A percentile compares a stretch with the other conserved stretches of the same genome.
These are phyloP conservation scores for Phylloscopus trochiloides DNA, from an alignment of 2,113 vertebrate genomes.

Conservation along the genomic window DNA sequence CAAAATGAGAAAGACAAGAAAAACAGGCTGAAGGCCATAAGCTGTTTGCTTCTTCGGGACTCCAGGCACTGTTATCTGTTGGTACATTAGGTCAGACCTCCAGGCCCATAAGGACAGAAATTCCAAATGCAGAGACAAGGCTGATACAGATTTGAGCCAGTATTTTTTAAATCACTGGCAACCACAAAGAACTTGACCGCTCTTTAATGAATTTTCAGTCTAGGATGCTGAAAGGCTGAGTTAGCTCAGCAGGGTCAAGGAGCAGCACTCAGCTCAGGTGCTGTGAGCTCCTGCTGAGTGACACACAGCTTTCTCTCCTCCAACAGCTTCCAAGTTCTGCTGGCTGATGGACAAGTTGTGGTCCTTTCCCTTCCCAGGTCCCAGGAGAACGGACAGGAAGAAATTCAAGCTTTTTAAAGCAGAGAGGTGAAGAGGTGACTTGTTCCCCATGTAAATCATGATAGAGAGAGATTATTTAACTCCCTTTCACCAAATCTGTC, in stretches of 20 bases:
- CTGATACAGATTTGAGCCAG: not conserved
- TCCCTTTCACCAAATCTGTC: not conserved
- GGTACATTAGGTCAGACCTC: not conserved
- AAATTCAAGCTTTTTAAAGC: conserved; percentile 14
- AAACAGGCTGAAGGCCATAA: not conserved
- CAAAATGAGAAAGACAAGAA: not conserved
- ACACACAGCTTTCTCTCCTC: not conserved
- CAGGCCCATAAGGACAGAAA: not conserved
- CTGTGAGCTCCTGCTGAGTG: not conserved
- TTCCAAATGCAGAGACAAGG: not conserved
- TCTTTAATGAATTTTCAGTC: not conserved
- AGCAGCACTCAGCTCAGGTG: not conserved
- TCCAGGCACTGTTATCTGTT: not conserved
- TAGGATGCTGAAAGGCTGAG: not conserved
- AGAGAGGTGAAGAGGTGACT: conserved; percentile 4
- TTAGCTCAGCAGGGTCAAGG: not conserved
- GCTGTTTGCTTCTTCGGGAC: not conserved
- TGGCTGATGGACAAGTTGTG: not conserved
- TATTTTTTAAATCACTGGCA: not conserved
- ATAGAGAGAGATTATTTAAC: not conserved
- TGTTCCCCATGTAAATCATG: not conserved
- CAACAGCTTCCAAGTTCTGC: not conserved
- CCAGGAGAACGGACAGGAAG: conserved; percentile 6
- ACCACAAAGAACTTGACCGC: not conserved
- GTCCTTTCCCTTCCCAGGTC: not conserved